These are phyloP conservation scores for Nomada fucata DNA, from an alignment of 2,888 invertebrate species.

Conservation along the genomic window DNA sequence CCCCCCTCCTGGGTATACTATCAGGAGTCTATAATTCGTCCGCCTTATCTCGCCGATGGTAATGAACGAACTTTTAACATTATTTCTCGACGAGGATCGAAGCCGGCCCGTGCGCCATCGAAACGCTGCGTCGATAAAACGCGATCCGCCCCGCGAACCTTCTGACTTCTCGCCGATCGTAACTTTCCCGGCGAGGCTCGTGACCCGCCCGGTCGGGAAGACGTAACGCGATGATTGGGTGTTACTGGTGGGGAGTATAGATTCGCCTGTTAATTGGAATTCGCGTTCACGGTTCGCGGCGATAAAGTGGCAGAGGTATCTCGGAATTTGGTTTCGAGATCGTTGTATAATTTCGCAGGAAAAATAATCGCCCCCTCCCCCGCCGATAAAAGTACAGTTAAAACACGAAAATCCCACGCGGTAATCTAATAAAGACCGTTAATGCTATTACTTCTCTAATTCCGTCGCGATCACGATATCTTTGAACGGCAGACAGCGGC, in stretches of 20 bases:
- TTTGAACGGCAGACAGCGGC: background rate
- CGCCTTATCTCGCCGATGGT: constrained; percentile 66
- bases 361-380: too few species aligned
- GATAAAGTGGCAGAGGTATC: too few species aligned
- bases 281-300: too few species aligned
- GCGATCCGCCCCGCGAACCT: constrained; percentile 38
- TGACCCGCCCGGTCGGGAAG: background rate
- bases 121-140: constrained; percentile 53
- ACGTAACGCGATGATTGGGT: background rate
- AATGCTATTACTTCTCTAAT: too few species aligned
- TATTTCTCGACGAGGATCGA: constrained; percentile 62
- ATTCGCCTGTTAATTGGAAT: background rate
- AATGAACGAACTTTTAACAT: constrained; percentile 73
- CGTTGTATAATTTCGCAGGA: too few species aligned
- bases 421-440: too few species aligned
- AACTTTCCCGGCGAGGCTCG: background rate
- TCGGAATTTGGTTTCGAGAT: too few species aligned
- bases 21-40: constrained; percentile 70
- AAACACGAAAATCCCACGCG: too few species aligned
- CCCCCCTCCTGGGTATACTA: constrained; percentile 60
- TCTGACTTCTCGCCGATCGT: constrained; percentile 28
- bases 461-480: background rate
- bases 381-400: too few species aligned
- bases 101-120: constrained; percentile 14
- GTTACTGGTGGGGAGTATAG: background rate